phyloP scores from a whole-genome alignment of 2,888 invertebrate species.

The Netelia virgata region DNA sequence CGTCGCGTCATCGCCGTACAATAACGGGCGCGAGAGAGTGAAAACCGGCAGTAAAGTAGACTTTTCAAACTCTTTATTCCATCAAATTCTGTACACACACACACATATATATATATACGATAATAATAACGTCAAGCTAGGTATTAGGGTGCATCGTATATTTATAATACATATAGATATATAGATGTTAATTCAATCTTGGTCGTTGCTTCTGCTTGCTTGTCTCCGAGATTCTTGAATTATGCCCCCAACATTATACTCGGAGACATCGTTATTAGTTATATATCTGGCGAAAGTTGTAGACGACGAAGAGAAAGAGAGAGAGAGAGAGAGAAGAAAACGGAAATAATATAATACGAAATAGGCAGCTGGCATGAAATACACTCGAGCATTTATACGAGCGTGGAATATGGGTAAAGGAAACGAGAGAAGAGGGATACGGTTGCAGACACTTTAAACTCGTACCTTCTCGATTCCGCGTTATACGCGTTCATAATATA shows the following conservation, averaged over 20 bases:
- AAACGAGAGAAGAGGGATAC: slow-evolving; percentile 9
- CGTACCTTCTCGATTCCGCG: slow-evolving; percentile 46
- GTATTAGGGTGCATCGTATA: slow-evolving; percentile 10
- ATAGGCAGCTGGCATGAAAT: slow-evolving; percentile 57
- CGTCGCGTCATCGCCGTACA: slow-evolving; percentile 40
- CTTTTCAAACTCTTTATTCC: slow-evolving; percentile 55
- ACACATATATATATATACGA: neutral
- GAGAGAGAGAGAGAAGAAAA: slow-evolving; percentile 18
- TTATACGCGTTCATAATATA: slow-evolving; percentile 38
- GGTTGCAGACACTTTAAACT: slow-evolving; percentile 51
- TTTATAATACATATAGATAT: neutral
- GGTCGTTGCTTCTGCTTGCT: slow-evolving; percentile 20
- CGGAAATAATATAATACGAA: slow-evolving; percentile 61
- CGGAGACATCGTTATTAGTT: neutral
- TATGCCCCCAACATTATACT: neutral
- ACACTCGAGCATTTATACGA: slow-evolving; percentile 56
- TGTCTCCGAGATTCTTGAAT: slow-evolving; percentile 12
- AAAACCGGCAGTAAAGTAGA: slow-evolving; percentile 50
- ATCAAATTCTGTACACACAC: slow-evolving; percentile 47
- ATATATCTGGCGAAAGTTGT: slow-evolving; percentile 17
- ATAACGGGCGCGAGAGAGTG: neutral
- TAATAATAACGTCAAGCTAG: neutral
- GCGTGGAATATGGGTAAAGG: slow-evolving; percentile 6
- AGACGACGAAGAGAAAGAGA: neutral
- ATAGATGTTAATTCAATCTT: slow-evolving; percentile 57